Evolutionary conservation across 2,113 vertebrate species (phyloP), one percentile per base, ranked within the genome.

Genomic region (Leptodactylus fuscus): DNA sequence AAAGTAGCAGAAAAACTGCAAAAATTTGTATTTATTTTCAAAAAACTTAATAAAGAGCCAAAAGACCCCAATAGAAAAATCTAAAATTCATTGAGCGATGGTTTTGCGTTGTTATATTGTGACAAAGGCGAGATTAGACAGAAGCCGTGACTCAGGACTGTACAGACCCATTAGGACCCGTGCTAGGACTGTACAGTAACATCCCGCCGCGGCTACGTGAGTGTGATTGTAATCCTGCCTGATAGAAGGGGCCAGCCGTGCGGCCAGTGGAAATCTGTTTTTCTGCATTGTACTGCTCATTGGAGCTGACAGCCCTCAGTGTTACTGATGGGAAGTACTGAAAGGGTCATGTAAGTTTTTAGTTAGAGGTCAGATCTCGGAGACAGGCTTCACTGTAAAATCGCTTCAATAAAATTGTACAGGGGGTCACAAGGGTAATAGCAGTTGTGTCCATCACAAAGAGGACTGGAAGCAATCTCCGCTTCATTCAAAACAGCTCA

Each of bases 291-390:
- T 12, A 22, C 20, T 11, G 20, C 41, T 83, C 51, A 83, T 83
- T 83, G 51, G 29, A 60, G 58, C 49, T 75, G 81, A 73, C 81
- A 75, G 81, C 49, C 32, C 22, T 16, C 34, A n/a, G 51, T 83
- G 51, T 60, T 83, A 60, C 49, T 83, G 81, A 83, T 32, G 70
- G 22, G 27, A 73, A 82, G 38, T 53, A 48, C 49, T 70, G 49
- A 60, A 60, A 74, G 70, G 49, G 71, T 46, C 69, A 60, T 73
- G 38, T 75, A 75, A 24, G 62, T 81, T 81, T 81, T 60, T 38
- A 49, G 48, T 74, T 74, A n/a, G 49, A 55, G 81, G 69, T 60
- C 51, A 83, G 22, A 67, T 83, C n/a, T 15, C 22, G 18, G 6
- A 73, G 70, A 73, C 81, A 24, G 24, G 36, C 49, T 55, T 49